These are phyloP conservation scores for Puntigrus tetrazona DNA, from an alignment of 2,113 vertebrate genomes.

Conservation along the genomic window DNA sequence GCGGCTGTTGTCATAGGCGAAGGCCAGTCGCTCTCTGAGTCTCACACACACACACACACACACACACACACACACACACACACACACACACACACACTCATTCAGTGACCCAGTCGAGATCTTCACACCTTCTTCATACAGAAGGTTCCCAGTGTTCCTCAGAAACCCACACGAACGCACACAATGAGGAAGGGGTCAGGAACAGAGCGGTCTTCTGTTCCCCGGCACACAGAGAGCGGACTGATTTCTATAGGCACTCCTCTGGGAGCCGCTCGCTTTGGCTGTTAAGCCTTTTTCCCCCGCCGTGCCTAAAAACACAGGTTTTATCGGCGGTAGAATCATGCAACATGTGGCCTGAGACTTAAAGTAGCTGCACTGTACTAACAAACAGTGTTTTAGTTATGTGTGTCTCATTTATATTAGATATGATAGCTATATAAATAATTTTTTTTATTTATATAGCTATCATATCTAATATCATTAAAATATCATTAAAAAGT, in stretches of 20 bases:
- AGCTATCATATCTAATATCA: too few relatives aligned
- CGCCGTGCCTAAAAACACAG: not conserved
- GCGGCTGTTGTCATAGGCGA: constrained; percentile 72
- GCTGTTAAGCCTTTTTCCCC: not conserved
- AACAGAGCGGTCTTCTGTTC: constrained; percentile 15
- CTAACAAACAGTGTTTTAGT: not conserved
- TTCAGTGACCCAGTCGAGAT: constrained; percentile 29
- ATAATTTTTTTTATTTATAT: too few relatives aligned
- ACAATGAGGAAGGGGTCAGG: not conserved
- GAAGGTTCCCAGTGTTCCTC: constrained; percentile 19
- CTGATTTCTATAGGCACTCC: constrained; percentile 4
- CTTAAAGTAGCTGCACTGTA: not conserved
- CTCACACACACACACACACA: constrained; percentile 30
- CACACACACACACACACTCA: not conserved
- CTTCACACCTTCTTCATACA: constrained; percentile 37
- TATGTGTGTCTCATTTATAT: not conserved
- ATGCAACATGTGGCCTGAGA: not conserved
- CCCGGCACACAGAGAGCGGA: not conserved
- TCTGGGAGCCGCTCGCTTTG: not conserved
- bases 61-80: not conserved
- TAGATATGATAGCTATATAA: not conserved
- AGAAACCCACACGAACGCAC: constrained; percentile 18
- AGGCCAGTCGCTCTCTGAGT: constrained; percentile 68
- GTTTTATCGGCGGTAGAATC: not conserved
- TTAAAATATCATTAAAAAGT: not conserved